Evolutionary conservation across 2,113 vertebrate species (phyloP).

Genomic region (Cricetomys ansorgei): DNA sequence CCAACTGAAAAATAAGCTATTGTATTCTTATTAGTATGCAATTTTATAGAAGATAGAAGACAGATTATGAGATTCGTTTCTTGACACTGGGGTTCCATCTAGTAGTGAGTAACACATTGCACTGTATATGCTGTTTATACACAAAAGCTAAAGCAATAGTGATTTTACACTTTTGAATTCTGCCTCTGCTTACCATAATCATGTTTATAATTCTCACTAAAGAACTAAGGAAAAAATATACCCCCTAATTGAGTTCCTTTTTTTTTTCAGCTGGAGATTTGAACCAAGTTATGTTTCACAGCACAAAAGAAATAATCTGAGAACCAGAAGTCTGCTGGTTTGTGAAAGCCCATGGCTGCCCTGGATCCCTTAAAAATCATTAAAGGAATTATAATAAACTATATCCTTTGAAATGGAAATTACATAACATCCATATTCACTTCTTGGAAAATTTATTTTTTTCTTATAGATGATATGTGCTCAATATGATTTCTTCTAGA

Average conservation of each 20-base stretch:
- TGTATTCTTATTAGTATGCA: neutral
- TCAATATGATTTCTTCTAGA: constrained; percentile 72
- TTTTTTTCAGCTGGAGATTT: constrained; percentile 28
- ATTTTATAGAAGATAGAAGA: constrained; percentile 1
- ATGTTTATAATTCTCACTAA: constrained; percentile 5
- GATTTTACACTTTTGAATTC: constrained; percentile 17
- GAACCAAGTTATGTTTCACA: neutral
- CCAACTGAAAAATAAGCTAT: neutral
- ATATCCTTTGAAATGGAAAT: constrained; percentile 81
- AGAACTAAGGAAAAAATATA: neutral
- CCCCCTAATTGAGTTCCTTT: constrained; percentile 61
- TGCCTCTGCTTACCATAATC: constrained; percentile 49
- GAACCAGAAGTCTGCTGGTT: constrained; percentile 52
- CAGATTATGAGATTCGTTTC: constrained; percentile 41
- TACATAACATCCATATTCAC: constrained; percentile 58
- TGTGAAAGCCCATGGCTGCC: constrained; percentile 24
- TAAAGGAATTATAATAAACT: constrained; percentile 75
- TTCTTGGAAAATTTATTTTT: constrained; percentile 64
- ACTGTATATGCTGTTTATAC: neutral
- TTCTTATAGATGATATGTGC: constrained; percentile 53
- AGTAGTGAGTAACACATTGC: neutral
- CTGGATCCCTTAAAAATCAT: constrained; percentile 68
- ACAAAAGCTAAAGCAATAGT: constrained; percentile 10
- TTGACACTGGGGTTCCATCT: neutral
- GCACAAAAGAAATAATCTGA: constrained; percentile 47